Conservation (phyloP, 2,888 invertebrate species). For the Perithous albicinctus region DNA sequence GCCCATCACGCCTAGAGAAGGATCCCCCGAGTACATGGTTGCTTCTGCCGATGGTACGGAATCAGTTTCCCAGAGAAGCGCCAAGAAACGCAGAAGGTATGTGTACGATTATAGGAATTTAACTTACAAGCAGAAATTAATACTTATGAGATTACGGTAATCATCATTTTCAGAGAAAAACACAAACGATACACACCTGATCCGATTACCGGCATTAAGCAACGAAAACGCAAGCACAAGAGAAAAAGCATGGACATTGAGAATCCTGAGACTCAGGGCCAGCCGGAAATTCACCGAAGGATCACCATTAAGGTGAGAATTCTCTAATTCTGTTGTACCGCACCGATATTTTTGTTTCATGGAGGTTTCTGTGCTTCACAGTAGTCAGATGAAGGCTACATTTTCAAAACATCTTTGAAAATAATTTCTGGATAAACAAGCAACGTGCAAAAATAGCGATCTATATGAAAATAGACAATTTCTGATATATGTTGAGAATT, state of each 20-base stretch:
- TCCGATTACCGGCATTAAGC: constrained; percentile 87
- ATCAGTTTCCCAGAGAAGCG: constrained; percentile 80
- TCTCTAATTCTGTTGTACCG: constrained; percentile 2
- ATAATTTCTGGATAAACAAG: too few relatives aligned
- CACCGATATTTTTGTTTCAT: neutral
- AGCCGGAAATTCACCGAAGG: constrained; percentile 87
- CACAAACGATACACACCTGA: constrained; percentile 92
- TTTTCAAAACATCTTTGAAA: too few relatives aligned
- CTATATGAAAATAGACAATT: too few relatives aligned
- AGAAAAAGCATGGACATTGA: constrained; percentile 91
- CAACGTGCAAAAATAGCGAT: too few relatives aligned
- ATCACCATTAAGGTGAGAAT: constrained; percentile 91
- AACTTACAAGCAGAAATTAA: constrained; percentile 9
- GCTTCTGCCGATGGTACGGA: constrained; percentile 81
- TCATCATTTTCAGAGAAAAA: constrained; percentile 86
- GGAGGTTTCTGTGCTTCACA: neutral
- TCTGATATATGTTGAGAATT: too few relatives aligned
- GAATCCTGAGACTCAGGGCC: constrained; percentile 85
- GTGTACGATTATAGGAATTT: neutral
- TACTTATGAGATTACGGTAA: neutral
- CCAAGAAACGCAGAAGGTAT: constrained; percentile 83
- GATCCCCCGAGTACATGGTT: constrained; percentile 83
- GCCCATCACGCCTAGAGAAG: constrained; percentile 77
- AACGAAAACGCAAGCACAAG: constrained; percentile 93
- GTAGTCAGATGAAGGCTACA: too few relatives aligned